These are phyloP conservation scores for Aptenodytes forsteri DNA, from an alignment of 2,113 vertebrate species.

Conservation along the genomic window DNA sequence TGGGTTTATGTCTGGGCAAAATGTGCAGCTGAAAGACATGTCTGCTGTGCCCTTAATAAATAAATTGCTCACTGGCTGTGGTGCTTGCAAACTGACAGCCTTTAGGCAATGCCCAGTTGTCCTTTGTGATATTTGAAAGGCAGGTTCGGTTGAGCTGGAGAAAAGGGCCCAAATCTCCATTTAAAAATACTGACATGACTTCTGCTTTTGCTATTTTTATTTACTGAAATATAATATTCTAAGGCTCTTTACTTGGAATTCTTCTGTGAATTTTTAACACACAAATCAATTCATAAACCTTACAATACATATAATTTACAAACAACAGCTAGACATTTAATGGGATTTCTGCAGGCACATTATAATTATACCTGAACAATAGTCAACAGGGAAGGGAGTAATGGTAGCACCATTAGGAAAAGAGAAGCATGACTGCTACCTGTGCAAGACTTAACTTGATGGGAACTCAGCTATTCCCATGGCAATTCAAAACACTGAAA, in stretches of 20 bases:
- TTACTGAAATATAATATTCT: conserved; percentile 28
- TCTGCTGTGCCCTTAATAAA: conserved; percentile 19
- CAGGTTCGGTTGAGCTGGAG: neutral
- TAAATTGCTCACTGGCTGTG: conserved; percentile 15
- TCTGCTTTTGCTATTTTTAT: neutral
- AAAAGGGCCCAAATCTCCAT: neutral
- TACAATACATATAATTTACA: neutral
- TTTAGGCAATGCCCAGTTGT: conserved; percentile 10
- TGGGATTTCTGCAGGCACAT: conserved; percentile 27
- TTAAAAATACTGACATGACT: neutral
- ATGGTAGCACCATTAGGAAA: conserved; percentile 43
- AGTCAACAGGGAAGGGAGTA: conserved; percentile 21
- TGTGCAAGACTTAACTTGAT: conserved; percentile 49
- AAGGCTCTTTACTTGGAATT: neutral
- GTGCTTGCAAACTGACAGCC: conserved; percentile 25
- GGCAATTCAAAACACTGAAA: conserved; percentile 25
- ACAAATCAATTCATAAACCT: neutral
- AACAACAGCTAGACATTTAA: conserved; percentile 32
- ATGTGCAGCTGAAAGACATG: neutral
- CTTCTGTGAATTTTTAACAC: conserved; percentile 10
- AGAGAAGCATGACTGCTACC: conserved; percentile 30
- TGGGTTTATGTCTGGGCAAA: neutral
- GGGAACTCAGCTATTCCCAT: conserved; percentile 9
- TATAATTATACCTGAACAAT: conserved; percentile 33
- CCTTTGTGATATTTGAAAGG: conserved; percentile 19